Evolutionary conservation across 2,113 vertebrate genomes (phyloP), one percentile per base, ranked within the genome.

Genomic region (Xenopus borealis): DNA sequence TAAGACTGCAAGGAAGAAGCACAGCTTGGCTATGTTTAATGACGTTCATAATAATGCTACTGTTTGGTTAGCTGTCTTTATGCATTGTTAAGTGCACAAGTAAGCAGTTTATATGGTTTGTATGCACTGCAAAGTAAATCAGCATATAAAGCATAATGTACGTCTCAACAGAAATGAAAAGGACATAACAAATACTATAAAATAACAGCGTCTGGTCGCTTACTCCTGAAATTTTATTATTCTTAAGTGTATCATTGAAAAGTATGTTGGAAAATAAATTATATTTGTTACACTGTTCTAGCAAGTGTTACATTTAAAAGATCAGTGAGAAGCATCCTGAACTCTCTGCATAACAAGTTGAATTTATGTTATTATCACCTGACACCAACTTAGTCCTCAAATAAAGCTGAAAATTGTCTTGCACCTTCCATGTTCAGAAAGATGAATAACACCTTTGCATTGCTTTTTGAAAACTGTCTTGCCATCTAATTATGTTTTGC

Each of bases 221-320:
- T 50, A 50, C 12, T 27, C 23, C 23, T 27, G 23, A 27, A 27
- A 50, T 50, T 50, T 50, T 16, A 50, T 50, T 10, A 50, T 16
- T 61, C 11, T 23, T 61, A 20, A 23, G 6, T 61, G 3, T 61
- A 61, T 27, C 20, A 61, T 14, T 13, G 23, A 33, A 16, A 27
- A 19, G 13, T 40, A 44, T 14, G 7, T 19, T 59, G 55, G 18
- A 14, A 70, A 20, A 12, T 68, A 40, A 50, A 23, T 46, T 40
- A 66, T 68, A 55, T 16, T 59, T 14, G 58, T 70, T 58, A 59
- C 18, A 70, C 23, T 40, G 58, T 40, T 59, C 44, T 20, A 18
- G 19, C 55, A 59, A 40, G 40, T 70, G 55, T 69, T 52, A 69
- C 18, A 40, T 69, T 57, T 69, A 71, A 58, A 55, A 71, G 33